Evolutionary conservation across 2,113 vertebrate species (phyloP), one percentile per base, ranked within the genome.

Genomic region (Xerus inauris): DNA sequence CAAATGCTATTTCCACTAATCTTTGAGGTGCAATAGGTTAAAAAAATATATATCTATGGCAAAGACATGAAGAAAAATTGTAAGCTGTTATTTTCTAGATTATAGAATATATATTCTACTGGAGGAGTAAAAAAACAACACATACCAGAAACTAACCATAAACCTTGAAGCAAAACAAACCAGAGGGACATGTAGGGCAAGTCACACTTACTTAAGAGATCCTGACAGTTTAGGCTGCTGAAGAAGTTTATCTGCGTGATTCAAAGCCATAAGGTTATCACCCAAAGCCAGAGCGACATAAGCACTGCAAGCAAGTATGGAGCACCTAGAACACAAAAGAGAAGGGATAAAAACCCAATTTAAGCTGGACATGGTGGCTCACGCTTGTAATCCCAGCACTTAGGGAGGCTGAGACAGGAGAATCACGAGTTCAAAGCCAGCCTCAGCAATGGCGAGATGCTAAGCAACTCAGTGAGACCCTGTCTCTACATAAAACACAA

Each of bases 261-360:
- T 99, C 93, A 99, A 96, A 93, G 99, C 99, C 99, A 99, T 99
- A 28, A 99, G 99, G 98, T 99, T 99, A 97, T 99, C 99, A 16
- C 99, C 99, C 98, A 99, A 97, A 71, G 99, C 99, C 96, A 99
- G 98, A 12, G 99, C 99, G 94, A 99, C 99, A 0, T 99, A 99
- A 11, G 99, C 99, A 77, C 99, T 99, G 84, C 99, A 99, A 1
- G 99, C 99, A 83, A 99, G 99, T 72, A 99, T 99, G 62, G 99
- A 99, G 96, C 99, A 99, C 98, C 99, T 99, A 80, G 28, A 97
- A 91, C 75, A 45, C 11, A 42, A 75, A 76, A 45, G 9, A 4
- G 49, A 86, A 1, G 38, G n/a, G n/a, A n/a, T n/a, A n/a, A 91
- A 54, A 59, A 28, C n/a, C 26, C 0, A 12, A 45, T 24, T 26